Conservation (phyloP, 2,888 invertebrate species). For the Machimus atricapillus region DNA sequence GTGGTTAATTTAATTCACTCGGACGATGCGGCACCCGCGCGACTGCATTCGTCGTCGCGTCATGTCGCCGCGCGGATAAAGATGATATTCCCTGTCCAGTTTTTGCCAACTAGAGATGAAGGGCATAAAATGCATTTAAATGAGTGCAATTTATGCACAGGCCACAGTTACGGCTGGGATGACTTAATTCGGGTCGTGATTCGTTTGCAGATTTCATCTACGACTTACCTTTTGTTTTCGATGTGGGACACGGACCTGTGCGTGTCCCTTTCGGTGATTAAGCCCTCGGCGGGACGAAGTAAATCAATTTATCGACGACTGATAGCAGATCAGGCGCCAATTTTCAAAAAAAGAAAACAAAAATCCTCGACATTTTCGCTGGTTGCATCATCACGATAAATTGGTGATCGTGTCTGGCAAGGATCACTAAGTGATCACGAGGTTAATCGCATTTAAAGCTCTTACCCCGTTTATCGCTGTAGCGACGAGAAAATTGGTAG, state of each 20-base stretch:
- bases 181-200: not conserved
- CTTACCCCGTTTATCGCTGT: not conserved
- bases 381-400: not conserved
- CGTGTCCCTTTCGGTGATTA: not conserved
- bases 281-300: not conserved
- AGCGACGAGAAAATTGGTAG: slow-evolving; percentile 15
- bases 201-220: not conserved
- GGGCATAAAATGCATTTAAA: slow-evolving; percentile 7
- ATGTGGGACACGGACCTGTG: not conserved
- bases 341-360: not conserved
- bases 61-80: not conserved
- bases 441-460: not conserved
- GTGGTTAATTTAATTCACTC: slow-evolving; percentile 30
- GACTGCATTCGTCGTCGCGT: not conserved
- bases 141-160: not conserved
- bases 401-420: slow-evolving; percentile 1
- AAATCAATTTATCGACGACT: not conserved
- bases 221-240: not conserved
- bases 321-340: not conserved
- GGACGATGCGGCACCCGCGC: not conserved
- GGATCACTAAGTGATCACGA: slow-evolving; percentile 25
- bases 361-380: not conserved
- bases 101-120: not conserved
- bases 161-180: not conserved
- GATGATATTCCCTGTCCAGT: not conserved